Evolutionary conservation across 2,113 vertebrate genomes (phyloP), one percentile per base, ranked within the genome.

Genomic region (Colossoma macropomum): DNA sequence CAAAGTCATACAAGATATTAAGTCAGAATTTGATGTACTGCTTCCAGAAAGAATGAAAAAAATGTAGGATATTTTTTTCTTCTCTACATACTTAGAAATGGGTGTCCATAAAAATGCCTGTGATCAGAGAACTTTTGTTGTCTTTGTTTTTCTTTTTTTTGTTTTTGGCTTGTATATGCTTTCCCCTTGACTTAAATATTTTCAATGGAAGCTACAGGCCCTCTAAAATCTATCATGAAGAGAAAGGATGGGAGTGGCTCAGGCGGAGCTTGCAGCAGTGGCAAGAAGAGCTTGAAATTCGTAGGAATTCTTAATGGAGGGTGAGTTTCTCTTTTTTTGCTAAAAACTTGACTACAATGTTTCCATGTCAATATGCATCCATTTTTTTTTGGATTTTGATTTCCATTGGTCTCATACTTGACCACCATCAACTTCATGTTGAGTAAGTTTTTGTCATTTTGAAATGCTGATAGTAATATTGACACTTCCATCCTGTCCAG

Each of bases 211-310:
- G 34, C 56, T 59, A 48, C 84, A 97, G 97, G 96, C 75, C 87
- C 93, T 86, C 93, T 98, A 75, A 98, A 98, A 84, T 99, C 98
- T 30, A 99, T 99, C 88, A 99, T 99, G 98, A 99, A 98, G 93
- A 96, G 94, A 92, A 95, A 94, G 85, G 96, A 97, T 1, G 94
- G 95, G 50, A 77, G 88, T 69, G 86, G 87, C 77, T 90, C 92
- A 0, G 83, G 85, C 0, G 92, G 96, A 59, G 86, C 89, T 0
- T 94, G 94, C 77, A 93, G 90, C 16, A 75, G 91, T 0, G 94
- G 93, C 81, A 96, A 96, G 91, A 99, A 98, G 92, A 99, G 95
- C 87, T 90, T 98, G 88, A 96, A 98, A 93, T 99, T 99, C 86
- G 97, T 98, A 81, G 97, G 97, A 3, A 94, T 98, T 84, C 93